These are phyloP conservation scores for Echiichthys vipera DNA, from an alignment of 2,797 vertebrate species.

Conservation along the genomic window DNA sequence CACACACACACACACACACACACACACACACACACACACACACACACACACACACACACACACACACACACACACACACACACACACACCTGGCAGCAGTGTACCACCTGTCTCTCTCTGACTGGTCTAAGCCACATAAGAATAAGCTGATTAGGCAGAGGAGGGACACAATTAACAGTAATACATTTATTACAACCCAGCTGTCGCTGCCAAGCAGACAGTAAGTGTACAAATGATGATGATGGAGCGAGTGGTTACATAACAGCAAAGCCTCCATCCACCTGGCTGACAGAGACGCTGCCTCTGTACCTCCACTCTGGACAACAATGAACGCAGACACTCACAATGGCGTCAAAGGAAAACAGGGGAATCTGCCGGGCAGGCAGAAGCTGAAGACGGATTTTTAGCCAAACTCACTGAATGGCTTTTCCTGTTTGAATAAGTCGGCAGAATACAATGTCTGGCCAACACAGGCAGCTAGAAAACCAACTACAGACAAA, in stretches of 20 bases:
- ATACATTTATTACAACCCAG: slow-evolving; percentile 73
- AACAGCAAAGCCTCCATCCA: slow-evolving; percentile 61
- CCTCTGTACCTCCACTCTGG: not conserved
- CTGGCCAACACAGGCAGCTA: not conserved
- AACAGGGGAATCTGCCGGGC: not conserved
- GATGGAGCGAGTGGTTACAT: slow-evolving; percentile 37
- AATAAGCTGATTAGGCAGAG: slow-evolving; percentile 75
- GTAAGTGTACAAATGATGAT: slow-evolving; percentile 59
- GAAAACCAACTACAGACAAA: not conserved
- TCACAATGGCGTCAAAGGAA: not conserved
- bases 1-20: not conserved
- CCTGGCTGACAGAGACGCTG: slow-evolving; percentile 32
- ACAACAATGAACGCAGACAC: slow-evolving; percentile 29
- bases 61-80: not conserved
- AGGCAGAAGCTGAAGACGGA: not conserved
- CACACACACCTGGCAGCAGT: not conserved
- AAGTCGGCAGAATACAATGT: not conserved
- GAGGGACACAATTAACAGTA: slow-evolving; percentile 77
- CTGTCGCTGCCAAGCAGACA: slow-evolving; percentile 57
- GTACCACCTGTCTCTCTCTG: too few species aligned
- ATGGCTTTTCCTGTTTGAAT: not conserved
- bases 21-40: not conserved
- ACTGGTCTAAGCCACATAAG: slow-evolving; percentile 64
- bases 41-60: not conserved
- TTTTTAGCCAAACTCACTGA: slow-evolving; percentile 3